Conservation (phyloP, 64 coral and sea anemone genomes). For the Dendronephthya gigantea region DNA sequence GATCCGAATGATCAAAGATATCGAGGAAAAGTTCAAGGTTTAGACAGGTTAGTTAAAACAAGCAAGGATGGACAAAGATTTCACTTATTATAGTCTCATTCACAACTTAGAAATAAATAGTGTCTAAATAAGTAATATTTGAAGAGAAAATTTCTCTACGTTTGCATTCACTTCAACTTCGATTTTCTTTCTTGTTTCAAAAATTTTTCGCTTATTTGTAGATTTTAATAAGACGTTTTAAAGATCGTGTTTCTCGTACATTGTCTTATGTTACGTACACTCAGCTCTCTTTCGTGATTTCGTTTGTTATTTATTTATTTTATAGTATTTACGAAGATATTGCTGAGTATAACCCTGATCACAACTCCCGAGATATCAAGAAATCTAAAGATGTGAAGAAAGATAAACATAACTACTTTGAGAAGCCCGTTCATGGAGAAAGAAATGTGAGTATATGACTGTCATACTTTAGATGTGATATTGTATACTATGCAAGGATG, state of each 20-base stretch:
- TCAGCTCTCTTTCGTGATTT: not conserved
- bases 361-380: constrained; percentile 41
- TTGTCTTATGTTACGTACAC: too few species aligned
- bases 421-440: not conserved
- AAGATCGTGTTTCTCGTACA: too few species aligned
- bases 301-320: not conserved
- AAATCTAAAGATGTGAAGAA: constrained; percentile 34
- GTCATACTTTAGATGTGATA: not conserved
- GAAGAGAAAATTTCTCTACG: too few species aligned
- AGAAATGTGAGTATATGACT: not conserved
- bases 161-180: too few species aligned
- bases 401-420: constrained; percentile 41
- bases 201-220: too few species aligned
- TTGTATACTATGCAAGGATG: too few species aligned
- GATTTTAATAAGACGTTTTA: too few species aligned
- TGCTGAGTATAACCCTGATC: constrained; percentile 74
- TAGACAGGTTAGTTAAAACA: not conserved
- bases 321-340: constrained; percentile 91
- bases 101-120: too few species aligned
- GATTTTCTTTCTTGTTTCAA: too few species aligned
- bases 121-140: too few species aligned
- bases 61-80: not conserved
- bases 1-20: not conserved
- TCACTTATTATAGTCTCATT: too few species aligned
- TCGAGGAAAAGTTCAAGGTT: not conserved